These are phyloP conservation scores for Pterocles burchelli DNA, from an alignment of 2,113 vertebrate species.

Conservation along the genomic window DNA sequence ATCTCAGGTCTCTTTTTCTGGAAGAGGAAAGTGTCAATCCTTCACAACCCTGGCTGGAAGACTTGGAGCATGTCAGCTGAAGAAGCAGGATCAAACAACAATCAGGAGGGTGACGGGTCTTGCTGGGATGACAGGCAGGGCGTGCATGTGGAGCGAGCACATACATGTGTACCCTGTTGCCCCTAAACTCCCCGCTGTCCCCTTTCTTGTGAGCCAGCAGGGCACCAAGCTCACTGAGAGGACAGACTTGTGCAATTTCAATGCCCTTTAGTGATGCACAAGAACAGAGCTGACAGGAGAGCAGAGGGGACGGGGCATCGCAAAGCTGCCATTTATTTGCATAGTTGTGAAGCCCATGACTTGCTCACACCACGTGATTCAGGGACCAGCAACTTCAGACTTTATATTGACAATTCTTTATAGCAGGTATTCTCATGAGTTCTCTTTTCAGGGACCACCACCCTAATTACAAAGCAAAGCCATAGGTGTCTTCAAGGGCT, in stretches of 20 bases:
- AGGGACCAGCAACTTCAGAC: background rate
- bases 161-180: constrained; percentile 58
- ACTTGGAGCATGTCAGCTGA: background rate
- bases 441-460: background rate
- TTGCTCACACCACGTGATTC: background rate
- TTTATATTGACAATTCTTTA: background rate
- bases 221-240: background rate
- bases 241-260: constrained; percentile 62
- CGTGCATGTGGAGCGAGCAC: constrained; percentile 33
- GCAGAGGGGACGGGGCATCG: background rate
- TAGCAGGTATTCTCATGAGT: background rate
- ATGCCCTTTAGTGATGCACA: constrained; percentile 55
- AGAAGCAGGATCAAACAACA: constrained; percentile 54
- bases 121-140: constrained; percentile 61
- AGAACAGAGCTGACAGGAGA: constrained; percentile 51
- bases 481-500: background rate
- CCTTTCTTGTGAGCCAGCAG: constrained; percentile 53
- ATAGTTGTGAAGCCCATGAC: background rate
- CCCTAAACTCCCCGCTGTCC: constrained; percentile 46
- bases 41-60: background rate
- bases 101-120: constrained; percentile 39
- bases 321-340: constrained; percentile 8
- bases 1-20: background rate
- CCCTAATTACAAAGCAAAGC: background rate
- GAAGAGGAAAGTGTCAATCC: background rate